Conservation (phyloP, 2,888 invertebrate species). For the Drosophila austrosaltans region DNA sequence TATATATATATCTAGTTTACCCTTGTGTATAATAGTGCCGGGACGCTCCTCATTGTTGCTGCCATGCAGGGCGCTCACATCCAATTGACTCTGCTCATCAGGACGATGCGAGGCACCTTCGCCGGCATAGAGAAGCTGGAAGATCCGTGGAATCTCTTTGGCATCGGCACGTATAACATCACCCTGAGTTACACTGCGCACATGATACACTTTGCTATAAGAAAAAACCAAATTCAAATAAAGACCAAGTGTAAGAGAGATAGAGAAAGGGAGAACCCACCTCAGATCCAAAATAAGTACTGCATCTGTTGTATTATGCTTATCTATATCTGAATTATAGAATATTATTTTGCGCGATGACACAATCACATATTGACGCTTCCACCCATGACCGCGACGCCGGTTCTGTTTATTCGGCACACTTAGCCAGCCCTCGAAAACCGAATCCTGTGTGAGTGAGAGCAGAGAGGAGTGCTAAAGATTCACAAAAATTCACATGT, state of each 20-base stretch:
- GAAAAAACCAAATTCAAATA: not conserved
- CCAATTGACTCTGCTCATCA: conserved; percentile 87
- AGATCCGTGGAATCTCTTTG: conserved; percentile 99
- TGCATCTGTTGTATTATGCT: conserved; percentile 95
- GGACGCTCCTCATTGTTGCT: conserved; percentile 82
- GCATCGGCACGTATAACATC: conserved; percentile 99
- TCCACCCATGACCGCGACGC: conserved; percentile 95
- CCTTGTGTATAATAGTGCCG: conserved; percentile 83
- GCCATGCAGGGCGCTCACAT: conserved; percentile 85
- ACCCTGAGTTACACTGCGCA: conserved; percentile 98
- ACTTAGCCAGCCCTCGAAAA: conserved; percentile 97
- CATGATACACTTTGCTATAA: conserved; percentile 97
- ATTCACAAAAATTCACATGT: conserved; percentile 41
- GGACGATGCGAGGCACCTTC: conserved; percentile 96
- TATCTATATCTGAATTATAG: conserved; percentile 97
- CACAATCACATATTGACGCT: conserved; percentile 97
- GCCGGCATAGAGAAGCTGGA: conserved; percentile 97
- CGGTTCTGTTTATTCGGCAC: conserved; percentile 98
- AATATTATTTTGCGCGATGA: conserved; percentile 98
- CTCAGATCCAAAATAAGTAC: conserved; percentile 97
- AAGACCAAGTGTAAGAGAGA: not conserved
- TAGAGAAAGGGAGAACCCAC: conserved; percentile 84
- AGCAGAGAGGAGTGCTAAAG: conserved; percentile 78
- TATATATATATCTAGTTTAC: conserved; percentile 53
- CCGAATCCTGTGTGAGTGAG: conserved; percentile 86